Percentiles rank a stretch among this genome's conserved stretches.
Evolutionary conservation across 2,888 invertebrate genomes (phyloP).

Genomic region (Catotricha subobsoleta): DNA sequence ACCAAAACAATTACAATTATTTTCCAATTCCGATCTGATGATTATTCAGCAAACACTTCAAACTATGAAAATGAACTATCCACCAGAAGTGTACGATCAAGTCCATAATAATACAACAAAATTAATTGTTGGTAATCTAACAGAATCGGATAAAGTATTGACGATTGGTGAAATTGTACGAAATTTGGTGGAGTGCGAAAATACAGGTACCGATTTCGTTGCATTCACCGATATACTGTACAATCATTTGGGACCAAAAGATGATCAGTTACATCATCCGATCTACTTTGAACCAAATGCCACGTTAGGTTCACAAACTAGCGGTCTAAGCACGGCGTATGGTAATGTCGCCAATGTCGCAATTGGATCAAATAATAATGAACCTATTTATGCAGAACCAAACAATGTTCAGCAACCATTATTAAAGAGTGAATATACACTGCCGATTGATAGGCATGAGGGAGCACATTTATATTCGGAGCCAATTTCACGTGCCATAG

Average conservation of each 20-base stretch:
- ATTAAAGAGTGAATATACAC: conserved; percentile 20
- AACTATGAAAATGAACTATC: conserved; percentile 18
- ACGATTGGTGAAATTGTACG: conserved; percentile 19
- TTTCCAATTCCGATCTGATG: conserved; percentile 17
- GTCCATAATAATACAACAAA: conserved; percentile 17
- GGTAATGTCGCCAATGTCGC: neutral
- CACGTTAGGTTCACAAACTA: neutral
- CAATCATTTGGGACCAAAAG: conserved; percentile 15
- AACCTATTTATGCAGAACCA: conserved; percentile 25
- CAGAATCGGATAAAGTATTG: conserved; percentile 19
- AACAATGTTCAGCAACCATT: conserved; percentile 20
- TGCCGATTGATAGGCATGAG: conserved; percentile 19
- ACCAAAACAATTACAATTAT: conserved; percentile 10
- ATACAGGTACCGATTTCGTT: conserved; percentile 18
- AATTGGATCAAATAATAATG: conserved; percentile 9
- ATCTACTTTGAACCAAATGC: conserved; percentile 19
- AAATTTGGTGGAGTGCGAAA: conserved; percentile 17
- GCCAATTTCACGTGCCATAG: conserved; percentile 16
- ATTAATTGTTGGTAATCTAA: conserved; percentile 16
- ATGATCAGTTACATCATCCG: conserved; percentile 14
- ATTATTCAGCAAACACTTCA: conserved; percentile 19
- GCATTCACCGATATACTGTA: conserved; percentile 20
- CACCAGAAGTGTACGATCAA: conserved; percentile 17
- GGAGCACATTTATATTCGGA: conserved; percentile 20
- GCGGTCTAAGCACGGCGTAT: neutral